A percentile compares a stretch with the other conserved stretches of the same genome.
These are phyloP conservation scores for Apogon talboti DNA, from an alignment of 2,797 vertebrate species.

Conservation along the genomic window DNA sequence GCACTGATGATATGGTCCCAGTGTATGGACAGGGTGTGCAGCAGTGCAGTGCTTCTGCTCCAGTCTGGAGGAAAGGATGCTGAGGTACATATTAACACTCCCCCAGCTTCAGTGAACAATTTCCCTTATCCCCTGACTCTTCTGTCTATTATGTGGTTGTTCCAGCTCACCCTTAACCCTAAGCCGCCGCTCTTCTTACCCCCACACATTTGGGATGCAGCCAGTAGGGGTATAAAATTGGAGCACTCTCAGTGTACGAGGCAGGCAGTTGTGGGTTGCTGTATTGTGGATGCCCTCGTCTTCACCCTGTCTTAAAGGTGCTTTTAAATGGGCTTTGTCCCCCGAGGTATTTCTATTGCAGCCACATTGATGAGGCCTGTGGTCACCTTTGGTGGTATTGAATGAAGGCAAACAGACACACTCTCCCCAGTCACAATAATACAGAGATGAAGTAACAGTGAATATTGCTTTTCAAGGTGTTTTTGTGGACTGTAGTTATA, in stretches of 20 bases:
- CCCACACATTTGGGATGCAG: constrained; percentile 44
- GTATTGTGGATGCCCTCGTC: constrained; percentile 59
- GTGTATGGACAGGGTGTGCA: constrained; percentile 20
- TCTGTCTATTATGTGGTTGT: constrained; percentile 47
- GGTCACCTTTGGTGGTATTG: constrained; percentile 40
- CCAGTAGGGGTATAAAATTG: constrained; percentile 49
- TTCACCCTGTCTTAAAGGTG: constrained; percentile 56
- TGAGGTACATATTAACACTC: constrained; percentile 39
- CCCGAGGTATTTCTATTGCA: constrained; percentile 44
- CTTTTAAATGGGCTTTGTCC: constrained; percentile 59
- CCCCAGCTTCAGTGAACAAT: constrained; percentile 34
- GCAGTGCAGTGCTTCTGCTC: constrained; percentile 4
- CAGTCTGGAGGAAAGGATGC: constrained; percentile 34
- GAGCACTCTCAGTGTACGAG: constrained; percentile 48
- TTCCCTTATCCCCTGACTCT: constrained; percentile 46
- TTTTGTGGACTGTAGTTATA: constrained; percentile 11
- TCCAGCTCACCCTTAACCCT: constrained; percentile 45
- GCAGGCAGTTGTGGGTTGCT: constrained; percentile 54
- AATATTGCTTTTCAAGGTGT: too few species aligned
- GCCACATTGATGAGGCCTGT: constrained; percentile 40
- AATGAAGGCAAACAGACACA: constrained; percentile 42
- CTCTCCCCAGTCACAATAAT: constrained; percentile 21
- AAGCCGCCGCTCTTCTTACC: constrained; percentile 28
- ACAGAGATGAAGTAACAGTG: constrained; percentile 11
- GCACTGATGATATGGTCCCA: constrained; percentile 25